These are phyloP conservation scores for Melipona bicolor DNA, from an alignment of 2,888 invertebrate genomes.

Conservation along the genomic window DNA sequence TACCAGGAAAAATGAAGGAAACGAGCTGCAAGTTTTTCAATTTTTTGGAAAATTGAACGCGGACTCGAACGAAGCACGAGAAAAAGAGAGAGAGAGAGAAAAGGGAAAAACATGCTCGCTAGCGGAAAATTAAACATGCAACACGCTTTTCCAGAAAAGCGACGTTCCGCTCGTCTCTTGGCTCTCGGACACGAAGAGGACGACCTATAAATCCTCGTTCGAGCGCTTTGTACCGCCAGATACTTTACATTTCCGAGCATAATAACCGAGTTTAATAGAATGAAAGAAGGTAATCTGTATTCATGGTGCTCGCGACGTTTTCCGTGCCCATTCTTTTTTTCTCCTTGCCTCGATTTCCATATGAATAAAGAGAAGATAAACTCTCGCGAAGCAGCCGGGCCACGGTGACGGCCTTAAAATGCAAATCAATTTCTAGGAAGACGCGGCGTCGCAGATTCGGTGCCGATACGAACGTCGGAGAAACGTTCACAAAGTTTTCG, in stretches of 20 bases:
- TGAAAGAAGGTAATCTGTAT: slow-evolving; percentile 21
- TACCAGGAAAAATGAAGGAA: neutral
- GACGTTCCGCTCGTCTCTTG: neutral
- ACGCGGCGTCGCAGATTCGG: neutral
- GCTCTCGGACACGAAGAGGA: neutral
- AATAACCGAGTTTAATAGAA: slow-evolving; percentile 21
- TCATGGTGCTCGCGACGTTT: slow-evolving; percentile 8
- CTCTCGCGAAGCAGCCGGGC: neutral
- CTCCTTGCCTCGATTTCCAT: slow-evolving; percentile 6
- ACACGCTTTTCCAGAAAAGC: neutral
- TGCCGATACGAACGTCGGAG: neutral
- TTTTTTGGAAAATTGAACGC: neutral
- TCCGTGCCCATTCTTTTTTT: neutral
- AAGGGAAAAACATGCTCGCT: neutral
- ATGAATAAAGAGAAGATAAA: slow-evolving; percentile 20
- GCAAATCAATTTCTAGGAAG: neutral
- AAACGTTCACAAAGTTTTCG: neutral
- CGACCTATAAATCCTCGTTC: neutral
- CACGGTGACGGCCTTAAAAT: no score
- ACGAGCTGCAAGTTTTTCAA: neutral
- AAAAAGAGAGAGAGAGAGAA: no score
- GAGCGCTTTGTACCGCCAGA: neutral
- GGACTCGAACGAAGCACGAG: neutral
- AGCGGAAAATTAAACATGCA: neutral
- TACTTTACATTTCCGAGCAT: neutral